Conservation (phyloP, 2,888 invertebrate genomes). For the Phortica magna region DNA sequence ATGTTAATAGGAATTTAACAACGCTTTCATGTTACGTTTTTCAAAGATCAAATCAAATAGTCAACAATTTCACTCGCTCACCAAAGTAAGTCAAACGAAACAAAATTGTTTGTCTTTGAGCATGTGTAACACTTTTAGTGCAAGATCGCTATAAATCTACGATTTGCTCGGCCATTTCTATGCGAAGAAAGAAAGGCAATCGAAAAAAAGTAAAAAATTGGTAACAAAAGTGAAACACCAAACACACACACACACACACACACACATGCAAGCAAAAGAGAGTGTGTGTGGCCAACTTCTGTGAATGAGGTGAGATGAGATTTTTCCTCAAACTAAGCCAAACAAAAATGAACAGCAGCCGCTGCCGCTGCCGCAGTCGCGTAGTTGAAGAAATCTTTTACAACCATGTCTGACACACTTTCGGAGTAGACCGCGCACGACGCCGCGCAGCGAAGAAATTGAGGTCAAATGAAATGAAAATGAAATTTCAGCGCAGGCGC, state of each 20-base stretch:
- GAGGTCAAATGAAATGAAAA: conserved; percentile 77
- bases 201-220: conserved; percentile 39
- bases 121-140: conserved; percentile 29
- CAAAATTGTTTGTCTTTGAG: conserved; percentile 41
- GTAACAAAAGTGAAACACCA: conserved; percentile 61
- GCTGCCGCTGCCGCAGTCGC: conserved; percentile 24
- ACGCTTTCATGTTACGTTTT: background rate
- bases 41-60: conserved; percentile 43
- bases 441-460: conserved; percentile 67
- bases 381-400: conserved; percentile 42
- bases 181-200: background rate
- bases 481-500: conserved; percentile 50
- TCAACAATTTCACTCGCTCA: conserved; percentile 60
- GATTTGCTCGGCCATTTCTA: conserved; percentile 1
- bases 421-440: conserved; percentile 25
- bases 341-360: conserved; percentile 5
- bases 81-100: conserved; percentile 25
- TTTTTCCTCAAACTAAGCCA: conserved; percentile 1
- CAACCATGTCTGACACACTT: conserved; percentile 61
- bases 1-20: conserved; percentile 58
- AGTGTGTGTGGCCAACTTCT: conserved; percentile 57
- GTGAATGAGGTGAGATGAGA: background rate
- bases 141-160: conserved; percentile 16
- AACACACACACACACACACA: conserved; percentile 23
- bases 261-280: conserved; percentile 41